Evolutionary conservation across 2,888 invertebrate species (phyloP).

Genomic region (Ligdia adustata): DNA sequence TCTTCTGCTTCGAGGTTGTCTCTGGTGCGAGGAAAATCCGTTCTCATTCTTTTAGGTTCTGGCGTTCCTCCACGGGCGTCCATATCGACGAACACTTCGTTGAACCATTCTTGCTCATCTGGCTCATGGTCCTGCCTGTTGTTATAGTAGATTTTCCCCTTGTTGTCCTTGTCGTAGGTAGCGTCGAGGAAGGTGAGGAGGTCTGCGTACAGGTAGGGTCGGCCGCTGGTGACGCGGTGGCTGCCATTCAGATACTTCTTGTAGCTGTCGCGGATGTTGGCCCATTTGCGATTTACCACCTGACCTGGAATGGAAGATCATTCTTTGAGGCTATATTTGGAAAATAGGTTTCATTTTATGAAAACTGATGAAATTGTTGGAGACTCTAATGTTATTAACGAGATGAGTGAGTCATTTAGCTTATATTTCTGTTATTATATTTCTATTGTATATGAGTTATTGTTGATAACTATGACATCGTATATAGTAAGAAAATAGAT

Average conservation of each 20-base stretch:
- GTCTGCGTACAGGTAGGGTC: constrained; percentile 57
- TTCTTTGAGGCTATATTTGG: too few relatives aligned
- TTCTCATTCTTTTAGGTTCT: constrained; percentile 38
- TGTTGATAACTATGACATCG: too few relatives aligned
- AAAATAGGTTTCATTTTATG: too few relatives aligned
- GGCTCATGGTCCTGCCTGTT: constrained; percentile 28
- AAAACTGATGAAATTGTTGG: too few relatives aligned
- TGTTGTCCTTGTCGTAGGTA: constrained; percentile 15
- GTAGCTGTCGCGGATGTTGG: constrained; percentile 48
- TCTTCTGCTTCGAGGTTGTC: constrained; percentile 39
- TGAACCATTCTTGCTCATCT: constrained; percentile 50
- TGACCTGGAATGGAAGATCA: constrained; percentile 31
- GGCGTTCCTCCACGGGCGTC: constrained; percentile 33
- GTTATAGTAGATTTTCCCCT: constrained; percentile 7
- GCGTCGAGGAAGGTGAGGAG: constrained; percentile 54
- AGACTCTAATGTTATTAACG: too few relatives aligned
- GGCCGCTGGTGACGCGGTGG: constrained; percentile 23
- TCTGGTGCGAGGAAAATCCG: constrained; percentile 34
- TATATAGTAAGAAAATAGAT: too few relatives aligned
- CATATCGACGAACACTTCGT: constrained; percentile 51
- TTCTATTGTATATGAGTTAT: too few relatives aligned
- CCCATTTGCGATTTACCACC: constrained; percentile 51
- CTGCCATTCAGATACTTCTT: constrained; percentile 50
- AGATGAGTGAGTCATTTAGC: too few relatives aligned
- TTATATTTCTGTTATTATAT: too few relatives aligned